Conservation (phyloP, 1,140 invertebrate species). For the Eueides isabella region DNA sequence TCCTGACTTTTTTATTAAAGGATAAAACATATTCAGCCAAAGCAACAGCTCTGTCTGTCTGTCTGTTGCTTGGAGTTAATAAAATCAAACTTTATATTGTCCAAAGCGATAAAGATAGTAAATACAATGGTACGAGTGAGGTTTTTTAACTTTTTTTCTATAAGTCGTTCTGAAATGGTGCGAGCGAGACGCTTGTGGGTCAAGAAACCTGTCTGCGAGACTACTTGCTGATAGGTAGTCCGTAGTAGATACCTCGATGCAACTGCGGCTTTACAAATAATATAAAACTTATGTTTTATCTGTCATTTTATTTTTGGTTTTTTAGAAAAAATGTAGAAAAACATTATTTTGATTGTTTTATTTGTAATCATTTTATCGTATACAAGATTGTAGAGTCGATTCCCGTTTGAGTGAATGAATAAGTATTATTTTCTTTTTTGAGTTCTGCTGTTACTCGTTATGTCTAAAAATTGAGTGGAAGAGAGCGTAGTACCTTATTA, state of each 20-base stretch:
- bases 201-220: slow-evolving; percentile 34
- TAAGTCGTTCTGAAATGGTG: slow-evolving; percentile 17
- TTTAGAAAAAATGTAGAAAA: neutral
- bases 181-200: slow-evolving; percentile 30
- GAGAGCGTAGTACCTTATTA: too few relatives aligned
- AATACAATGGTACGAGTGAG: slow-evolving; percentile 13
- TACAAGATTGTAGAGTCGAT: too few relatives aligned
- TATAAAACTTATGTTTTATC: neutral
- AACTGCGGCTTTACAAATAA: slow-evolving; percentile 1
- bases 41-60: neutral
- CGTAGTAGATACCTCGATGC: slow-evolving; percentile 29
- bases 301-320: neutral
- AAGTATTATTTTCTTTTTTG: too few relatives aligned
- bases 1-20: neutral
- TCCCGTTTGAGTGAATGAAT: neutral
- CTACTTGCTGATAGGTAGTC: slow-evolving; percentile 21
- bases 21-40: neutral
- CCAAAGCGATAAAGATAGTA: slow-evolving; percentile 16
- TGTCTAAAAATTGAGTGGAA: neutral
- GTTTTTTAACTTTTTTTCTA: slow-evolving; percentile 12
- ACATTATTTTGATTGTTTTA: neutral
- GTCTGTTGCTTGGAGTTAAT: neutral
- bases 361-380: too few relatives aligned
- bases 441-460: too few relatives aligned
- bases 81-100: slow-evolving; percentile 11